Conservation (phyloP, 64 coral and sea anemone genomes). For the Astreopora myriophthalma region DNA sequence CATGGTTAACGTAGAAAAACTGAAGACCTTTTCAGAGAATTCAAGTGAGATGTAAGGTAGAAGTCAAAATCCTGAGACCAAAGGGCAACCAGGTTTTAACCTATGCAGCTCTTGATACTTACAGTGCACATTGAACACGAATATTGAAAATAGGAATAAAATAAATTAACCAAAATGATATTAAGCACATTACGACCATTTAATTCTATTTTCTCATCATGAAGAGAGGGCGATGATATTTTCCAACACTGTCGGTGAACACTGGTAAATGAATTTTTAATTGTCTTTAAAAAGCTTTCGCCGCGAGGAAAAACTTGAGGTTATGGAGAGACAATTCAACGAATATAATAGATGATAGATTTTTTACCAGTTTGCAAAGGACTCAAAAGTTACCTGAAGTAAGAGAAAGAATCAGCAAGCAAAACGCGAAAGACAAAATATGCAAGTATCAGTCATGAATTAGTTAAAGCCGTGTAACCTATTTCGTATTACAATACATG, state of each 20-base stretch:
- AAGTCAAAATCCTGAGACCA: constrained; percentile 32
- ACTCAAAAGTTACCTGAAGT: not conserved
- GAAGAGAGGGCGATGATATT: not conserved
- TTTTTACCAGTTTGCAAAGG: not conserved
- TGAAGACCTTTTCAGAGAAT: not conserved
- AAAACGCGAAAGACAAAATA: not conserved
- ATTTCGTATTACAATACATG: not conserved
- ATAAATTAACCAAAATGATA: not conserved
- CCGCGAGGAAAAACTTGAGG: not conserved
- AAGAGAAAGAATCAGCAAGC: not conserved
- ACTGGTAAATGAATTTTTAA: constrained; percentile 42
- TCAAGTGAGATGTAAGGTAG: not conserved
- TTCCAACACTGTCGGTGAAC: not conserved
- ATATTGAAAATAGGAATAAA: not conserved
- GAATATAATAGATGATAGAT: not conserved
- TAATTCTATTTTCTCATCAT: not conserved
- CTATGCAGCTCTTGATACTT: not conserved
- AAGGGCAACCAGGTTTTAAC: not conserved
- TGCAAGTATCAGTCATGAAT: not conserved
- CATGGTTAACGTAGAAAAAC: not conserved
- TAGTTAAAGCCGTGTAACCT: not conserved
- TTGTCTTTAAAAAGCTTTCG: not conserved
- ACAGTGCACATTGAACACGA: not conserved
- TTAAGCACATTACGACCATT: not conserved
- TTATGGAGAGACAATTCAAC: not conserved